A percentile compares a stretch with the other conserved stretches of the same genome.
Evolutionary conservation across 2,113 vertebrate species (phyloP).

Genomic region (Romanogobio albipinnatus): DNA sequence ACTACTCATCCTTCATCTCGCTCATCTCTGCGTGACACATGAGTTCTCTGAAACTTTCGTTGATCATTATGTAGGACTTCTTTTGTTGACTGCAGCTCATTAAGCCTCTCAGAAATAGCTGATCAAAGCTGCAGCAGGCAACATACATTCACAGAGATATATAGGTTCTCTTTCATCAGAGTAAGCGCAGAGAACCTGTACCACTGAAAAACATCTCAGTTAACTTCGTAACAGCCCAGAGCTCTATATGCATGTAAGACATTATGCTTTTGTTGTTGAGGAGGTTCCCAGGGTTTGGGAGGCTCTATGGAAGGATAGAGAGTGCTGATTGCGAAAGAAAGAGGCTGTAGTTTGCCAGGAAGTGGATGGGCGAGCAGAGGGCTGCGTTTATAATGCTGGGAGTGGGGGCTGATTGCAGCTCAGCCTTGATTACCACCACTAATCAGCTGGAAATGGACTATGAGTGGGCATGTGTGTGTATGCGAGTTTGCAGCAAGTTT

Average conservation of each 20-base stretch:
- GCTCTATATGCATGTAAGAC: constrained; percentile 5
- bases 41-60: neutral
- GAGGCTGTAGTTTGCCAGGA: neutral
- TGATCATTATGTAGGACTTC: neutral
- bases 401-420: constrained; percentile 46
- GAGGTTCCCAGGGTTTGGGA: neutral
- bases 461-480: constrained; percentile 13
- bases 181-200: neutral
- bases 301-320: neutral
- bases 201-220: neutral
- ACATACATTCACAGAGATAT: neutral
- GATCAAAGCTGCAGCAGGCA: neutral
- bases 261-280: constrained; percentile 22
- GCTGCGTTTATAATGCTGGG: constrained; percentile 28
- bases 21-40: neutral
- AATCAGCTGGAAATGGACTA: constrained; percentile 48
- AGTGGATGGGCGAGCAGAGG: constrained; percentile 25
- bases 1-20: neutral
- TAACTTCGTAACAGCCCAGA: constrained; percentile 1
- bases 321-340: constrained; percentile 27
- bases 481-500: constrained; percentile 4
- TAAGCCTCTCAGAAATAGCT: neutral
- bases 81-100: constrained; percentile 36
- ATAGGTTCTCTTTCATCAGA: constrained; percentile 1
- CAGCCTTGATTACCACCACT: constrained; percentile 49